Conservation (phyloP, 2,888 invertebrate species). For the Tridacna gigas region DNA sequence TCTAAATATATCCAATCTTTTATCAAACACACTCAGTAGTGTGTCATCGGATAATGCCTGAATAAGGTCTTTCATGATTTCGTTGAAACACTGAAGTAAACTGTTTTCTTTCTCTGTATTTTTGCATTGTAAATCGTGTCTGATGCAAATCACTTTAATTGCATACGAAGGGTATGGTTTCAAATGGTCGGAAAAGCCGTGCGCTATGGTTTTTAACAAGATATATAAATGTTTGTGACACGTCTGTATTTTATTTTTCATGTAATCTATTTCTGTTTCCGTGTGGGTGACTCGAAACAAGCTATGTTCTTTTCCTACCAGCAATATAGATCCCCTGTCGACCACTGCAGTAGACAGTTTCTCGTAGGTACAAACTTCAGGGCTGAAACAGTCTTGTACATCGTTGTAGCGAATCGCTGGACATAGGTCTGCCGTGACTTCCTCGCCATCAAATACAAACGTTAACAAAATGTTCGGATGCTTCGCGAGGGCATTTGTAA, state of each 20-base stretch:
- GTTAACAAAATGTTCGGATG: slow-evolving; percentile 15
- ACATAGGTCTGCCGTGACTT: slow-evolving; percentile 14
- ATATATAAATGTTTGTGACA: slow-evolving; percentile 10
- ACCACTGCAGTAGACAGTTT: neutral
- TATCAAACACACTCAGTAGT: neutral
- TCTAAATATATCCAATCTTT: neutral
- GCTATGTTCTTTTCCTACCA: neutral
- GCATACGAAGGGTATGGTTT: neutral
- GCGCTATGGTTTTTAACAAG: neutral
- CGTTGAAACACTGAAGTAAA: neutral
- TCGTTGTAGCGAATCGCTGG: slow-evolving; percentile 18
- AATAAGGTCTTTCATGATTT: neutral
- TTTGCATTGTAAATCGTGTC: slow-evolving; percentile 7
- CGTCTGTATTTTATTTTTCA: slow-evolving; percentile 12
- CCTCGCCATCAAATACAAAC: neutral
- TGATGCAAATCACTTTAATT: slow-evolving; percentile 13
- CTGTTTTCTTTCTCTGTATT: neutral
- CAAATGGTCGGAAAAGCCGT: neutral
- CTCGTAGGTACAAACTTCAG: neutral
- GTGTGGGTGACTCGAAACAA: slow-evolving; percentile 15
- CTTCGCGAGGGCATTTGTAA: slow-evolving; percentile 1
- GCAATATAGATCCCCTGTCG: neutral
- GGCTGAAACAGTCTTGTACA: neutral
- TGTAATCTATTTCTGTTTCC: slow-evolving; percentile 26
- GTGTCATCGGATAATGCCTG: no score